Evolutionary conservation across 2,888 invertebrate species (phyloP), one percentile per base, ranked within the genome.

Genomic region (Cataglyphis albicans): DNA sequence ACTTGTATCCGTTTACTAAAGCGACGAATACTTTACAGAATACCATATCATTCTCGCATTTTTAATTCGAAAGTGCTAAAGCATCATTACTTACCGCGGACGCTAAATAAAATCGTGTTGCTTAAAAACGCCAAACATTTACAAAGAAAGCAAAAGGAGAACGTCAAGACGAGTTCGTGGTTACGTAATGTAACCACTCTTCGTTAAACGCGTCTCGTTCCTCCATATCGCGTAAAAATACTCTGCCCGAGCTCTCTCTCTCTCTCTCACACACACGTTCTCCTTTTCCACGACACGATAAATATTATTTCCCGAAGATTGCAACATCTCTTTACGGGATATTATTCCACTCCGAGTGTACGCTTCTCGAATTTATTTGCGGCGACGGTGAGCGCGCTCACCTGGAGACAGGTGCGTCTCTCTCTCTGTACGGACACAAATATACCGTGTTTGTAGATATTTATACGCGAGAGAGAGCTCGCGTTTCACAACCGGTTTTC

Each of bases 291-390:
- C 52, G 44, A 65, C 68, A 78, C 72, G 59, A 80, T 72, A 80
- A 80, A 80, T 80, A 72, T 80, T 80, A 80, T 80, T 80, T 80
- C 44, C 73, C 59, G 21, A 80, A 80, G 74, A 80, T 80, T 73
- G 78, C 78, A 59, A 80, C 32, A 25, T 80, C 73, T 35, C 78
- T 73, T 80, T 78, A 78, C 38, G 57, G 78, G 21, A 72, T 78
- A 78, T 70, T 80, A 80, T 80, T 72, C 73, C 59, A 35, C 21
- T 44, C 32, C 44, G 78, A 44, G 32, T 21, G 41, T 57, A n/a
- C 59, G 59, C 41, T 21, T 35, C 76, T 21, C 25, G 73, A 80
- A 80, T 80, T 72, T 80, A 72, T 73, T 32, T 73, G 18, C 55
- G 21, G 32, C 57, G 44, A 72, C 18, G 32, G 21, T 44, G 21